phyloP scores from a whole-genome alignment of 2,797 vertebrate genomes.

The Taenioides sp. region DNA sequence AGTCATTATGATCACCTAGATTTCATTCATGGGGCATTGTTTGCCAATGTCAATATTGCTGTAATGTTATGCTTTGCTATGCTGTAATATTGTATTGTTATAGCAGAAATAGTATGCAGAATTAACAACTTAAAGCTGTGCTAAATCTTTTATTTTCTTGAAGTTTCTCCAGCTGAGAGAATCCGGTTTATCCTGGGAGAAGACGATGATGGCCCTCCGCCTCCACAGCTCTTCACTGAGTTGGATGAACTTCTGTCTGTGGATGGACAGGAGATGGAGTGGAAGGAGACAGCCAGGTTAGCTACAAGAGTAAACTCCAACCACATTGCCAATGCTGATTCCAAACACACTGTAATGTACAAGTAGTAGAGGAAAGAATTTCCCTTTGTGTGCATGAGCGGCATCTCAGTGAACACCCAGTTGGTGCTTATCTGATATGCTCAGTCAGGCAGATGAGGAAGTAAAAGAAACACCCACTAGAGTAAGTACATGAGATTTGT shows the following conservation, averaged over 20 bases:
- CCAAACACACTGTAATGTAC: neutral
- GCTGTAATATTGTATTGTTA: neutral
- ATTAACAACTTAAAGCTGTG: neutral
- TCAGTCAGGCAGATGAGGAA: conserved; percentile 55
- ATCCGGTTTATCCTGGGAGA: conserved; percentile 96
- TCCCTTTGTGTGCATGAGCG: conserved; percentile 36
- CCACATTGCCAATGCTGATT: no score
- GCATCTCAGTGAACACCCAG: conserved; percentile 50
- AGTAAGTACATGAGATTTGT: neutral
- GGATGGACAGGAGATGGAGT: conserved; percentile 97
- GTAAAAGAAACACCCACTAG: conserved; percentile 51
- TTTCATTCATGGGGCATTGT: neutral
- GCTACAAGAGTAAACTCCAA: neutral
- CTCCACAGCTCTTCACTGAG: conserved; percentile 97
- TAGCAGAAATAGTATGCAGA: neutral
- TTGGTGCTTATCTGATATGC: conserved; percentile 59
- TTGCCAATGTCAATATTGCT: neutral
- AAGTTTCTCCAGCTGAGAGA: conserved; percentile 95
- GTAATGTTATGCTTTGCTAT: no score
- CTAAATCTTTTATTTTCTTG: conserved; percentile 45
- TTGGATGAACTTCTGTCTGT: conserved; percentile 91
- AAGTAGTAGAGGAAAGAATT: conserved; percentile 36
- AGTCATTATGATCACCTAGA: neutral
- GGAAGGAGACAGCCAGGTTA: conserved; percentile 98
- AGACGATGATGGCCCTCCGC: conserved; percentile 93